Conservation (phyloP, 2,888 invertebrate genomes). For the Caenorhabditis plicata region DNA sequence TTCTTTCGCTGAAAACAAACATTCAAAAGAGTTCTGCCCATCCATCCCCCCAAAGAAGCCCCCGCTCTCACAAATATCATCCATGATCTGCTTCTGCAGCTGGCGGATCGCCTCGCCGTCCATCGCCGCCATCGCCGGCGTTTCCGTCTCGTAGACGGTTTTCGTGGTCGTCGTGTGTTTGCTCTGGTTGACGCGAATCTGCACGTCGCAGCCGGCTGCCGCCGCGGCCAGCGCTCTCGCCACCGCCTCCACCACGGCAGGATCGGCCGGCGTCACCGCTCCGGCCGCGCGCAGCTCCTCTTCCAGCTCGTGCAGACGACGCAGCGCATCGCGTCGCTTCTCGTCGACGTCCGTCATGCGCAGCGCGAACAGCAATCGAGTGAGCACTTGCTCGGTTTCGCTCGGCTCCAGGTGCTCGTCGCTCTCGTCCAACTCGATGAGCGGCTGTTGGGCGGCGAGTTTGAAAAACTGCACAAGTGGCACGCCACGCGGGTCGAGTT, state of each 20-base stretch:
- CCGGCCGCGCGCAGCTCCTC: conserved; percentile 55
- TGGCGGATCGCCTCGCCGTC: conserved; percentile 54
- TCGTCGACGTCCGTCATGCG: conserved; percentile 42
- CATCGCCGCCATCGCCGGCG: conserved; percentile 61
- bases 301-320: conserved; percentile 57
- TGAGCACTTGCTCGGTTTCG: conserved; percentile 41
- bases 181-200: conserved; percentile 61
- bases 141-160: conserved; percentile 65
- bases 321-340: conserved; percentile 49
- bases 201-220: conserved; percentile 57
- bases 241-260: conserved; percentile 57
- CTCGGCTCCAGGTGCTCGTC: conserved; percentile 34
- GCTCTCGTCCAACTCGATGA: conserved; percentile 38
- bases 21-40: neutral
- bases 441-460: conserved; percentile 28
- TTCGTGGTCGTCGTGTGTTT: conserved; percentile 63
- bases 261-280: conserved; percentile 58
- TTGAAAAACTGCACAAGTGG: conserved; percentile 48
- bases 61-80: conserved; percentile 56
- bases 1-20: conserved; percentile 19
- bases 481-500: conserved; percentile 41
- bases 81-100: conserved; percentile 59
- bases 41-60: neutral
- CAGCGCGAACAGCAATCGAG: conserved; percentile 41
- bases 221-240: conserved; percentile 54